Conservation (phyloP, 2,113 vertebrate genomes). For the Poicephalus meyeri region DNA sequence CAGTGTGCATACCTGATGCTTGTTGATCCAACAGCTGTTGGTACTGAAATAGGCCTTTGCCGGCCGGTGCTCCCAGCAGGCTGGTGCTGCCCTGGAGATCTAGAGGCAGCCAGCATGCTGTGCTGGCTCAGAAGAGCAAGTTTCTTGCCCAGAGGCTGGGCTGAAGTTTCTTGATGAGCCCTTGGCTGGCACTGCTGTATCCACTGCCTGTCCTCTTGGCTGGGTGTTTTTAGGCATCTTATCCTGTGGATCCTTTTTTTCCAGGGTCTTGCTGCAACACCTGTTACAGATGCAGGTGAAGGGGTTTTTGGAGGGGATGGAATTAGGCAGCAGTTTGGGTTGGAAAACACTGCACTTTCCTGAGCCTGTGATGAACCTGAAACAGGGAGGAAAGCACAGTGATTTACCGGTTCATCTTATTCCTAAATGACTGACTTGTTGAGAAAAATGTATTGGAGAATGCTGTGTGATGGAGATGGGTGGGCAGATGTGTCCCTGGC, state of each 20-base stretch:
- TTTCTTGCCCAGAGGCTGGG: neutral
- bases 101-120: neutral
- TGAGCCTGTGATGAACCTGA: conserved; percentile 10
- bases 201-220: neutral
- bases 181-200: neutral
- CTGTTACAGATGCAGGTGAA: conserved; percentile 57
- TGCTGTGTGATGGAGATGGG: neutral
- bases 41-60: neutral
- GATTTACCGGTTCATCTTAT: neutral
- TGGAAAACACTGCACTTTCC: neutral
- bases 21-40: neutral
- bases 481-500: neutral
- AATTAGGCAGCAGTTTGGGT: neutral
- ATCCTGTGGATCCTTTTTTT: conserved; percentile 39
- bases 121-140: neutral
- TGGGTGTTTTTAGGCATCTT: conserved; percentile 63
- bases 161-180: neutral
- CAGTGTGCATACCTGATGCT: neutral
- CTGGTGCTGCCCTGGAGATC: neutral
- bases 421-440: neutral
- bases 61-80: neutral
- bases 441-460: neutral
- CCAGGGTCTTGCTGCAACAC: neutral
- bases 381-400: neutral
- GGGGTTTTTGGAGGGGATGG: conserved; percentile 70